Percentiles rank a stretch among this genome's conserved stretches.
Conservation (phyloP, 2,113 vertebrate genomes). For the Pteruthius melanotis region DNA sequence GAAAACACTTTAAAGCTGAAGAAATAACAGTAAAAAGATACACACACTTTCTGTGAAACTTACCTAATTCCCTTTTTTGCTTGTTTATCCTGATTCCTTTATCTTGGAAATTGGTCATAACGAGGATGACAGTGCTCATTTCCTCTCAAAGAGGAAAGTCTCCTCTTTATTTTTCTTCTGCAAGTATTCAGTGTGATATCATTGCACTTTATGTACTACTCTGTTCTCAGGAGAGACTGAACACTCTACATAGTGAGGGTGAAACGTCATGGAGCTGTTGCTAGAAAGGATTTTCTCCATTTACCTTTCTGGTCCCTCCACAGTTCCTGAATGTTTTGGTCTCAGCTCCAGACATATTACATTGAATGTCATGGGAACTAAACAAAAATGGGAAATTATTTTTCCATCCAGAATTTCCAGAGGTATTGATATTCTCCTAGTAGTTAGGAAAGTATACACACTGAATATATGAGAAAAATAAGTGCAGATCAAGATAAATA, state of each 20-base stretch:
- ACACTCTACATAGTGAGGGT: background rate
- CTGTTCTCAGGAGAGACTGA: background rate
- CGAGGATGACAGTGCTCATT: background rate
- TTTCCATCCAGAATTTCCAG: background rate
- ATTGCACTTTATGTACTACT: background rate
- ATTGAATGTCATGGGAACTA: background rate
- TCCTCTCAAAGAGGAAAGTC: too few species aligned
- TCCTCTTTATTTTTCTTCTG: background rate
- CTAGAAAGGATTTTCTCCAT: background rate
- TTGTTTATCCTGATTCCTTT: background rate
- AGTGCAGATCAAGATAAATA: background rate
- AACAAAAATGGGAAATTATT: background rate
- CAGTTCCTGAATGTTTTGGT: background rate
- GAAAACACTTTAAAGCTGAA: background rate
- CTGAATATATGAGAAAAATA: background rate
- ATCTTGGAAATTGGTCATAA: fast-evolving
- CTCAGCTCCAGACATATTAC: background rate
- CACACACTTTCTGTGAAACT: background rate
- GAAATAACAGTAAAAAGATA: background rate
- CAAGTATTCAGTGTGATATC: fast-evolving
- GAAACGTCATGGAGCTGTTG: background rate
- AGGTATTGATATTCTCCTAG: background rate
- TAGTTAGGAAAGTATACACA: background rate
- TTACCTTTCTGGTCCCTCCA: background rate
- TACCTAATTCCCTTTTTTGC: background rate